phyloP scores from a whole-genome alignment of 2,797 vertebrate species.

The Emys orbicularis region DNA sequence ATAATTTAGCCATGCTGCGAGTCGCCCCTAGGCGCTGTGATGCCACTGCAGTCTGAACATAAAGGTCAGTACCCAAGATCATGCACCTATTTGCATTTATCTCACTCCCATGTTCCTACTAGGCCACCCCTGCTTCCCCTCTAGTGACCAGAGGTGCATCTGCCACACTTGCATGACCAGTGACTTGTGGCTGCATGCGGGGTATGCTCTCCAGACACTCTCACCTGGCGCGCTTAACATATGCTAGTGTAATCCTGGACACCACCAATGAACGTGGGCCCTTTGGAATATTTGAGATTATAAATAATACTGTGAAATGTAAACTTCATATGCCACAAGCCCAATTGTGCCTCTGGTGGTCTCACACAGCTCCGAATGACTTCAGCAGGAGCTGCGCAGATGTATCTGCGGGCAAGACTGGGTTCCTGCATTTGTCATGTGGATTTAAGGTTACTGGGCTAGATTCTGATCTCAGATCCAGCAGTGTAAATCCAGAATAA shows the following conservation, averaged over 20 bases:
- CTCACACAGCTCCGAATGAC: background rate
- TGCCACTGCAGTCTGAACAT: background rate
- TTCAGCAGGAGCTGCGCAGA: background rate
- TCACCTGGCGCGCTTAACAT: background rate
- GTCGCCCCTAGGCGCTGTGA: background rate
- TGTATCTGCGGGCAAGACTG: background rate
- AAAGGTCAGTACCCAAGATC: slow-evolving; percentile 11
- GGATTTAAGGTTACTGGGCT: background rate
- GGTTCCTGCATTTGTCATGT: background rate
- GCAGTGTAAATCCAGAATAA: background rate
- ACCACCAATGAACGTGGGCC: background rate
- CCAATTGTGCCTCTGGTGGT: background rate
- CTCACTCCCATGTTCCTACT: background rate
- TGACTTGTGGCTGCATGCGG: background rate
- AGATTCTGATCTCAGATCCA: background rate
- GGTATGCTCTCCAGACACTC: background rate
- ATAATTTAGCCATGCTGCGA: background rate
- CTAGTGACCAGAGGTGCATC: background rate
- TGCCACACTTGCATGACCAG: background rate
- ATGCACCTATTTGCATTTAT: background rate
- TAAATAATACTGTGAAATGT: background rate
- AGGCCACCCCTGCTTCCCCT: background rate
- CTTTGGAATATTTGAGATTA: background rate
- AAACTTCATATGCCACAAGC: background rate
- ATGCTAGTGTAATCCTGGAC: fast-evolving